These are phyloP conservation scores for Patella depressa DNA, from an alignment of 2,888 invertebrate genomes.

Conservation along the genomic window DNA sequence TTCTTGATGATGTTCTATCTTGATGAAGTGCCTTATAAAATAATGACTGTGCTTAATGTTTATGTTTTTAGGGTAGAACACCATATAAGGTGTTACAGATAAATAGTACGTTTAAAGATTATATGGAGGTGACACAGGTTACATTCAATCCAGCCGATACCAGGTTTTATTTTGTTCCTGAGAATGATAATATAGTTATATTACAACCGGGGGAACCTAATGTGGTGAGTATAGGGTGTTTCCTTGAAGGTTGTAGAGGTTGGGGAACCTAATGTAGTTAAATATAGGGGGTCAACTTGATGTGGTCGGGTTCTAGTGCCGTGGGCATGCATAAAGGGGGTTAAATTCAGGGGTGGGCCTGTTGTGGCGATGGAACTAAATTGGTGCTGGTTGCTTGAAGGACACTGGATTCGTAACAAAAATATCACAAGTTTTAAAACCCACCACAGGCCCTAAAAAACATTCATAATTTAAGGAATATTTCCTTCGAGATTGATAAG, in stretches of 20 bases:
- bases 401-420: no score
- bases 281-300: not conserved
- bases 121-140: constrained; percentile 83
- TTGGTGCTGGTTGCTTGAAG: no score
- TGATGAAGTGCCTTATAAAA: no score
- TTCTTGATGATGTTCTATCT: no score
- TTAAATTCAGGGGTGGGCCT: no score
- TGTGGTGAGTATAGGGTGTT: constrained; percentile 50
- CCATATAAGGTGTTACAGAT: constrained; percentile 84
- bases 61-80: constrained; percentile 79
- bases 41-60: no score
- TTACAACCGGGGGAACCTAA: constrained; percentile 63
- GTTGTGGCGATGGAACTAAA: no score
- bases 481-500: no score
- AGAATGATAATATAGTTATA: constrained; percentile 57
- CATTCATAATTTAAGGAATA: no score
- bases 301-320: not conserved
- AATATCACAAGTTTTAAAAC: no score
- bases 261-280: not conserved
- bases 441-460: no score
- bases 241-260: not conserved
- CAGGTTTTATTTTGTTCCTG: constrained; percentile 75
- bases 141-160: constrained; percentile 77
- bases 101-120: constrained; percentile 84
- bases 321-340: not conserved